Percentiles rank a stretch among this genome's conserved stretches.
These are phyloP conservation scores for Tragelaphus imberbis DNA, from an alignment of 2,113 vertebrate species.

Conservation along the genomic window DNA sequence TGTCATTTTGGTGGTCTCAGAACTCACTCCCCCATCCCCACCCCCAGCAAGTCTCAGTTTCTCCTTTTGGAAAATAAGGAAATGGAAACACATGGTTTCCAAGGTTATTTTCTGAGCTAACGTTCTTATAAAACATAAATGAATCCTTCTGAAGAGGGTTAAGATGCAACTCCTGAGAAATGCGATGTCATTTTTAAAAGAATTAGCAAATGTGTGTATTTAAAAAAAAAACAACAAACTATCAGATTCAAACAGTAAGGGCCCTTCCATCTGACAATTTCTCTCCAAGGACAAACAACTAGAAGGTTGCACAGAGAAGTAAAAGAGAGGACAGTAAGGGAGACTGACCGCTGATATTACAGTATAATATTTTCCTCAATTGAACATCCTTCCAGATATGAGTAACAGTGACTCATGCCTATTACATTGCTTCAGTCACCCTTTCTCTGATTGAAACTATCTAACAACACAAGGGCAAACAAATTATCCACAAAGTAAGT, in stretches of 20 bases:
- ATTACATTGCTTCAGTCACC: background rate
- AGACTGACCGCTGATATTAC: background rate
- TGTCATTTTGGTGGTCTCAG: background rate
- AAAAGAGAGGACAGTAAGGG: background rate
- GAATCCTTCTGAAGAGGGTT: background rate
- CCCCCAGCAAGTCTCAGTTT: background rate
- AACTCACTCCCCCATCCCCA: background rate
- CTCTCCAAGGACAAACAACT: background rate
- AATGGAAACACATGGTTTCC: background rate
- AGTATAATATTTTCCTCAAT: background rate
- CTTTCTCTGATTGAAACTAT: background rate
- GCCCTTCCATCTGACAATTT: background rate
- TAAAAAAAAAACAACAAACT: background rate
- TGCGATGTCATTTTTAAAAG: background rate
- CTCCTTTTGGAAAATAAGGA: background rate
- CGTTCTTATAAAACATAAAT: background rate
- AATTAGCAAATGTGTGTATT: background rate
- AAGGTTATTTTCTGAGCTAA: background rate
- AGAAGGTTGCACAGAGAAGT: background rate
- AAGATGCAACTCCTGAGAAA: background rate
- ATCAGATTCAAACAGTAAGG: background rate
- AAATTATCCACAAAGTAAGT: background rate
- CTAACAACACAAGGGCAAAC: background rate
- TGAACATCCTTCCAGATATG: background rate
- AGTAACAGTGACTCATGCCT: background rate